Conservation (phyloP, 2,797 vertebrate genomes). For the Ciconia nigra region DNA sequence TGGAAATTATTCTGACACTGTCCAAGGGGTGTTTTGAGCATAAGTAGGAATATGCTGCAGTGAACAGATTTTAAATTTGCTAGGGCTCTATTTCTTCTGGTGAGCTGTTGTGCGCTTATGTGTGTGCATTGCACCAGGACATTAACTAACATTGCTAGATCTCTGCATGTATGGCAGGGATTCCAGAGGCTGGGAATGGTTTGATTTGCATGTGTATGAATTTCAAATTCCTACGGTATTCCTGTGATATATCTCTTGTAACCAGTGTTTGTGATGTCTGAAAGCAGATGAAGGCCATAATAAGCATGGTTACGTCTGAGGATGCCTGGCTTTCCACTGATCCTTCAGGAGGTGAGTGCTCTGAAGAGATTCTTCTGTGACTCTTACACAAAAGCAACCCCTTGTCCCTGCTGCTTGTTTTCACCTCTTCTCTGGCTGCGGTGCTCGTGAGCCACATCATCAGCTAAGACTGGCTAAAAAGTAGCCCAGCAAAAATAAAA, state of each 20-base stretch:
- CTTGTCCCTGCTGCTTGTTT: background rate
- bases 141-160: background rate
- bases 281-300: background rate
- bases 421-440: background rate
- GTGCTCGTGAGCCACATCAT: background rate
- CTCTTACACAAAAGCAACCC: background rate
- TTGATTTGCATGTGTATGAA: background rate
- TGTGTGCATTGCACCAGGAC: background rate
- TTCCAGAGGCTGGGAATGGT: background rate
- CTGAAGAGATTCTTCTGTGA: background rate
- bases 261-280: background rate
- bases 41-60: too few species aligned
- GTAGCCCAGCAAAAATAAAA: background rate
- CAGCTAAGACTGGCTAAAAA: background rate
- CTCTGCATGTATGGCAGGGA: background rate
- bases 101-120: rapidly evolving
- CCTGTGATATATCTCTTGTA: background rate
- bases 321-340: background rate
- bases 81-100: background rate
- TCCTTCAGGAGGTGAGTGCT: background rate
- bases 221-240: background rate
- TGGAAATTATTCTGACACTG: background rate
- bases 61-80: rapidly evolving
- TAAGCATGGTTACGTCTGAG: background rate
- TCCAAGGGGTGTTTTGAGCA: background rate